These are phyloP conservation scores for Drosophila rellima DNA, from an alignment of 2,888 invertebrate species.

Conservation along the genomic window DNA sequence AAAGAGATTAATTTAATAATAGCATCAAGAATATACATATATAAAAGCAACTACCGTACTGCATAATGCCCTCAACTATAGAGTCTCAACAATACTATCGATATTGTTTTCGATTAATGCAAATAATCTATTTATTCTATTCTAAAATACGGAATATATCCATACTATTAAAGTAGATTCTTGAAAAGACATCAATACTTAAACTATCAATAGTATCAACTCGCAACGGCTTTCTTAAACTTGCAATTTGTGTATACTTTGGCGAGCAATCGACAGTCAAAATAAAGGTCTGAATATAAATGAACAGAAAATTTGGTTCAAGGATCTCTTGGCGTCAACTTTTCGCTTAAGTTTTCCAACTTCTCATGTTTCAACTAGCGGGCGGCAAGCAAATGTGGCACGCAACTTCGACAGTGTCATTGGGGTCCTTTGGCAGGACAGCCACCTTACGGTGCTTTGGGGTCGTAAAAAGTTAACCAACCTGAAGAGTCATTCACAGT, in stretches of 20 bases:
- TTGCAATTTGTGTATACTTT: background rate
- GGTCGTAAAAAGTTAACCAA: constrained; percentile 58
- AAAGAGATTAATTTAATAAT: too few species aligned
- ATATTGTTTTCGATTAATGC: too few species aligned
- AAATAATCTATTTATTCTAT: too few species aligned
- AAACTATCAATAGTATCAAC: too few species aligned
- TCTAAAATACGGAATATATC: too few species aligned
- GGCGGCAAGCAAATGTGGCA: constrained; percentile 7
- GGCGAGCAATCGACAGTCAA: background rate
- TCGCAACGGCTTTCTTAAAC: background rate
- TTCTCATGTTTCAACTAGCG: background rate
- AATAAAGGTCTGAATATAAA: constrained; percentile 4
- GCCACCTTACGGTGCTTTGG: background rate
- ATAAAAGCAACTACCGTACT: background rate
- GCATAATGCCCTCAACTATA: background rate
- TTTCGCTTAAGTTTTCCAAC: constrained; percentile 7
- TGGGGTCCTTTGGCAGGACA: background rate
- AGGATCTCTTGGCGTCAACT: constrained; percentile 1
- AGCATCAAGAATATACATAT: too few species aligned
- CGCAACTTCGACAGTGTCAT: constrained; percentile 13
- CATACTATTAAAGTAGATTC: too few species aligned
- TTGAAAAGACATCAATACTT: too few species aligned
- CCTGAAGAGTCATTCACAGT: constrained; percentile 43
- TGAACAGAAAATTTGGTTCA: background rate
- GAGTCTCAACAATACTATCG: too few species aligned